Conservation (phyloP, 2,888 invertebrate species). For the Epinotia brunnichana region DNA sequence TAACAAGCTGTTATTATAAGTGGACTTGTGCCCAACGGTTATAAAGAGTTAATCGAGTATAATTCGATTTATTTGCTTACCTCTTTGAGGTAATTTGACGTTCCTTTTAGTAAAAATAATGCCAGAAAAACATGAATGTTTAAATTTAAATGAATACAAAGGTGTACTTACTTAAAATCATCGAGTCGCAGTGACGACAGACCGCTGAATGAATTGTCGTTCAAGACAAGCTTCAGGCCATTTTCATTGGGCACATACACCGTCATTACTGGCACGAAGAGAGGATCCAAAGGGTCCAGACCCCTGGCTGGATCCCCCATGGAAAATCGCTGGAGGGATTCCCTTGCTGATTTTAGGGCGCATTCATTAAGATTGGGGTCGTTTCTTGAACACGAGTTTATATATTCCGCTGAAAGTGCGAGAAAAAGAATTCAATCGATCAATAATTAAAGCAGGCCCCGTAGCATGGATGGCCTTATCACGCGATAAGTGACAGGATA, state of each 20-base stretch:
- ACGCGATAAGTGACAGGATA: no score
- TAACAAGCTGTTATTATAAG: no score
- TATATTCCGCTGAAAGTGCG: slow-evolving; percentile 60
- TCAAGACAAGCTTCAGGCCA: slow-evolving; percentile 64
- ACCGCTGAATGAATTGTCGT: slow-evolving; percentile 66
- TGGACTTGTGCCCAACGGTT: no score
- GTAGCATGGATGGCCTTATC: no score
- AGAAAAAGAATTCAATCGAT: not conserved
- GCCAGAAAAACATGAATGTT: no score
- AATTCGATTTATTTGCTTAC: no score
- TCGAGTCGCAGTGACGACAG: slow-evolving; percentile 62
- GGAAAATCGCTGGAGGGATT: slow-evolving; percentile 62
- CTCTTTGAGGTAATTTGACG: no score
- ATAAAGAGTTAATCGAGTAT: no score
- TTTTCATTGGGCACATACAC: slow-evolving; percentile 68
- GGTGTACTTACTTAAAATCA: slow-evolving; percentile 64
- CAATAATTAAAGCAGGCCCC: no score
- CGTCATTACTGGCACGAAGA: slow-evolving; percentile 65
- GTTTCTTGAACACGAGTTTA: slow-evolving; percentile 65
- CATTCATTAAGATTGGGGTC: slow-evolving; percentile 69
- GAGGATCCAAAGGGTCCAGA: slow-evolving; percentile 62
- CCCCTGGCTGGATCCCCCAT: slow-evolving; percentile 60
- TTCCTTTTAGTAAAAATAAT: no score
- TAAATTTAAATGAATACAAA: no score
- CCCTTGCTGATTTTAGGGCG: slow-evolving; percentile 63